Base-by-base conservation (phyloP, 2,888 invertebrate species). In the Ophioninae sp. region DNA sequence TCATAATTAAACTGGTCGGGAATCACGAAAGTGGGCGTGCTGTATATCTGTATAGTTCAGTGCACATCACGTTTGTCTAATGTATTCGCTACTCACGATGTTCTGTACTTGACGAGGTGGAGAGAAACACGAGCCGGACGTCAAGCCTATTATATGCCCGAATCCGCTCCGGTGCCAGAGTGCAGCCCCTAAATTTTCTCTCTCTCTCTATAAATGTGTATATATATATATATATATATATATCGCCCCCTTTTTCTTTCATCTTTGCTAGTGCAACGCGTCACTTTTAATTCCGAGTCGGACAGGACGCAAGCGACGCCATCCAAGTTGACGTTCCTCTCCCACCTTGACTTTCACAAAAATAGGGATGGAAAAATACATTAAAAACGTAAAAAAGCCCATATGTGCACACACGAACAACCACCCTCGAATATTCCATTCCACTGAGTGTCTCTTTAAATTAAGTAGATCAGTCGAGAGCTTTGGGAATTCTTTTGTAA, bases 41-140 rank as follows among this genome's bases (percentile, higher is more conserved):
- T 78, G 30, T 70, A 69, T 56, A 37, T 62, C 10, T 13, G 62
- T 50, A 70, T 30, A 70, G 62, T 23, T 67, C 21, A 72, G 78
- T 70, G 75, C 75, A 79, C 72, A 81, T 84, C 76, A 76, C 84
- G 76, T 81, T 84, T 81, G 75, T 76, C 75, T 81, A 81, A 84
- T 84, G 84, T 76, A 69, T 67, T 73, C 30, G 68, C 72, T 50
- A 64, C 67, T 23, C 57, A 68, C 70, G 44, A 77, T 75, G 72
- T 70, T 20, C 44, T 79, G 75, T 79, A 79, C 76, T 81, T 76
- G 75, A 81, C 76, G 84, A 78, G 76, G 67, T 50, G 68, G 50
- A 76, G 81, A 61, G 84, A 81, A 84, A 84, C 84, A 84, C 81
- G 75, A 84, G 75, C 81, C 62, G 70, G 75, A 84, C 81, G 76